A percentile compares a stretch with the other conserved stretches of the same genome.
Evolutionary conservation across 64 coral and sea anemone genomes (phyloP).

Genomic region (Montipora capricornis): DNA sequence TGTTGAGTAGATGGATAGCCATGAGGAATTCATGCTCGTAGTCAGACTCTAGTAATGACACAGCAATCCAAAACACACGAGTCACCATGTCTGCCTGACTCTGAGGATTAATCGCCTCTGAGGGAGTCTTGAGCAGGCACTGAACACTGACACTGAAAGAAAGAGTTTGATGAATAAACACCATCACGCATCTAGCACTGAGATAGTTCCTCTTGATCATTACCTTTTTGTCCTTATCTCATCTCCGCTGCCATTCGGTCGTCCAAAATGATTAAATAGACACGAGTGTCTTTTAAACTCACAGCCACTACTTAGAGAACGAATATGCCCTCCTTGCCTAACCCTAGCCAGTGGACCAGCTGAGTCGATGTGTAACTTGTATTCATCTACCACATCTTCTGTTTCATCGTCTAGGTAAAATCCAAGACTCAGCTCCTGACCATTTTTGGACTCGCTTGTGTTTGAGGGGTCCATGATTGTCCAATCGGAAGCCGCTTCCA

Average conservation of each 20-base stretch:
- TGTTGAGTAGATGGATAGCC: conserved; percentile 88
- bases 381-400: conserved; percentile 51
- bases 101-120: conserved; percentile 76
- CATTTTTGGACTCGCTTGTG: neutral
- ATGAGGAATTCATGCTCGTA: conserved; percentile 96
- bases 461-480: conserved; percentile 69
- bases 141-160: conserved; percentile 87
- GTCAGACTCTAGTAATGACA: conserved; percentile 96
- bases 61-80: conserved; percentile 98
- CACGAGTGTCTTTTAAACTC: conserved; percentile 72
- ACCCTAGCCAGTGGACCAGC: conserved; percentile 47
- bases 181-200: too few species aligned
- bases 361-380: conserved; percentile 32
- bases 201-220: neutral
- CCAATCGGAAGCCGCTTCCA: conserved; percentile 90
- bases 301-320: conserved; percentile 86
- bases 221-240: conserved; percentile 81
- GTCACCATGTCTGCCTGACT: conserved; percentile 93
- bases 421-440: neutral
- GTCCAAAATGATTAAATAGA: conserved; percentile 77
- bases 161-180: neutral
- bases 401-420: conserved; percentile 47
- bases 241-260: conserved; percentile 62
- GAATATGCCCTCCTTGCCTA: conserved; percentile 63
- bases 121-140: conserved; percentile 74